Evolutionary conservation across 2,113 vertebrate species (phyloP).

Genomic region (Castor canadensis): DNA sequence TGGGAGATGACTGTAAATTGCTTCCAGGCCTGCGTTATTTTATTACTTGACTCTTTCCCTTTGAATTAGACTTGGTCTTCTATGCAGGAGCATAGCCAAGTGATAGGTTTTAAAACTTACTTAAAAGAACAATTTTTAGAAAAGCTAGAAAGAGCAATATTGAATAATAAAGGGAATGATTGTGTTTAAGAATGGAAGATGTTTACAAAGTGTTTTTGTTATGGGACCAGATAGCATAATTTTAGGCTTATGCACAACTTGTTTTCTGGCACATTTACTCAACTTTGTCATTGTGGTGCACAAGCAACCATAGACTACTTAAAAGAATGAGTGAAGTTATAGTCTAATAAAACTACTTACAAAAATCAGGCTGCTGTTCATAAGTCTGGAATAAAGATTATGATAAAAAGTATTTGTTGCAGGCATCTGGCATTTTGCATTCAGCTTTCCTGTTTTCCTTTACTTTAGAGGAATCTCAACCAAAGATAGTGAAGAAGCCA

Average conservation of each 20-base stretch:
- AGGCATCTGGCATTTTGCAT: neutral
- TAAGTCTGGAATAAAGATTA: neutral
- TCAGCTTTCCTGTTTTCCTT: too few relatives aligned
- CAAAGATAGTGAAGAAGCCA: neutral
- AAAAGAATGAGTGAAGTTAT: neutral
- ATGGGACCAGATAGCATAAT: neutral
- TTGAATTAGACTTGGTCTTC: neutral
- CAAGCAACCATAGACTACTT: neutral
- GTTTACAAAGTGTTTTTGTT: neutral
- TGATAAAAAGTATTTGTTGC: neutral
- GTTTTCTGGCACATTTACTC: neutral
- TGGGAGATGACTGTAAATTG: neutral
- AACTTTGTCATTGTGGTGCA: neutral
- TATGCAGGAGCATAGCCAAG: neutral
- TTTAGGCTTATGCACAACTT: neutral
- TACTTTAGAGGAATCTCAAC: neutral
- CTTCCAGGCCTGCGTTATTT: neutral
- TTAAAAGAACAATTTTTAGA: neutral
- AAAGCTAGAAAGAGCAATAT: neutral
- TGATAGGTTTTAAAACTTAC: neutral
- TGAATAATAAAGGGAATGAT: neutral
- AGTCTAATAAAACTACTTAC: slow-evolving; percentile 9
- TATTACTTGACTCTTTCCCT: neutral
- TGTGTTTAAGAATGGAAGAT: neutral
- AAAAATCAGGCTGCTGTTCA: neutral